Evolutionary conservation across 1,140 invertebrate genomes (phyloP).

Genomic region (Drosophila parvula): DNA sequence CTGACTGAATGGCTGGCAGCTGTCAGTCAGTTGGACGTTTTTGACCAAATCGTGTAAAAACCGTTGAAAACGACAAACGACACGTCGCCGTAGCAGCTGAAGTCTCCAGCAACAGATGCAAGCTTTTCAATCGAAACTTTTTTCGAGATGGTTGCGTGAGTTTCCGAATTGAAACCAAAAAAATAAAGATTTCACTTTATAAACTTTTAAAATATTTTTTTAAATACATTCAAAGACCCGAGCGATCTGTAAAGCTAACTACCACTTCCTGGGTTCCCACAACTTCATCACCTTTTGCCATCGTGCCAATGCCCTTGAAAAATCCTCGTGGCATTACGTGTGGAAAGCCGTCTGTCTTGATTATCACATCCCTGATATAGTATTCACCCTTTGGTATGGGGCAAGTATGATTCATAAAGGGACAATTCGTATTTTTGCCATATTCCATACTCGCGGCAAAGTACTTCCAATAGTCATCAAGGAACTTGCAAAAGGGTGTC

Average conservation of each 20-base stretch:
- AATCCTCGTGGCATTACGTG: not conserved
- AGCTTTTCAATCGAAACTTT: slow-evolving; percentile 28
- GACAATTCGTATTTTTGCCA: not conserved
- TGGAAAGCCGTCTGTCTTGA: not conserved
- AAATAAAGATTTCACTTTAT: too few species aligned
- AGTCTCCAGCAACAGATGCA: slow-evolving; percentile 62
- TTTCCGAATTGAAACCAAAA: not conserved
- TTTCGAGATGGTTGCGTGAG: slow-evolving; percentile 39
- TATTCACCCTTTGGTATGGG: not conserved
- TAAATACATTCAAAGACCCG: not conserved
- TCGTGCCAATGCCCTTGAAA: rapidly evolving
- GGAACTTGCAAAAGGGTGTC: not conserved
- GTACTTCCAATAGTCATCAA: not conserved
- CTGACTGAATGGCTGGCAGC: slow-evolving; percentile 50
- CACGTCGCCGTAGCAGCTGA: slow-evolving; percentile 54
- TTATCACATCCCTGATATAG: not conserved
- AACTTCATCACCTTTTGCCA: not conserved
- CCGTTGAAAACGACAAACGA: slow-evolving; percentile 72
- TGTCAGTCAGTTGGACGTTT: slow-evolving; percentile 74
- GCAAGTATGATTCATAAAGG: not conserved
- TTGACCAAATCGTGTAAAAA: slow-evolving; percentile 81
- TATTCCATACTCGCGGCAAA: not conserved
- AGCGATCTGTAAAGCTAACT: not conserved
- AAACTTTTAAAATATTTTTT: too few species aligned
- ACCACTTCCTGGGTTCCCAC: not conserved